Evolutionary conservation across 2,888 invertebrate species (phyloP), one percentile per base, ranked within the genome.

Genomic region (Hirtodrosophila alboralis): DNA sequence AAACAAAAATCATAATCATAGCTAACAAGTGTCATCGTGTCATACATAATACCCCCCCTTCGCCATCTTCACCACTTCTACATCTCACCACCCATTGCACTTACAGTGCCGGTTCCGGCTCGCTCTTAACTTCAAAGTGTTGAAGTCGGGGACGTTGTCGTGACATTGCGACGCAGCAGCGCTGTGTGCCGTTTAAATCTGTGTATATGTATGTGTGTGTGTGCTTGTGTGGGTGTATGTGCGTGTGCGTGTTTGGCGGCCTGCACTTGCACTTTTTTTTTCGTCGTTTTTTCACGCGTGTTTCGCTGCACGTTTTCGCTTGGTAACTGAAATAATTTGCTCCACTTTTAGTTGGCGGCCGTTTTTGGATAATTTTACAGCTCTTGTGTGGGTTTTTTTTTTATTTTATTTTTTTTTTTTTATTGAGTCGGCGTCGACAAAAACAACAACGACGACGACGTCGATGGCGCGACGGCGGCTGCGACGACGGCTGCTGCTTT

Each of bases 71-170:
- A n/a, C n/a, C n/a, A n/a, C n/a, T n/a, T n/a, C n/a, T n/a, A n/a
- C n/a, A n/a, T n/a, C n/a, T n/a, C n/a, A 53, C 41, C 58, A n/a
- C n/a, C 64, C 28, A 37, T 37, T 68, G 57, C 53, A 77, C 84
- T 78, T 80, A 78, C 85, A 78, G 60, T 47, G 78, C 54, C 54
- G 56, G 74, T 64, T 78, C 78, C 66, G 78, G 63, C 10, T 80
- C 70, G 41, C 48, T 62, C 48, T 28, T 13, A 37, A 84, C 65
- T 51, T 53, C 71, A 38, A 84, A 65, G 60, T 59, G 67, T 45
- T 40, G 36, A 36, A 53, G 72, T 40, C 75, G 75, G 41, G 68
- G 79, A 56, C 86, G 79, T 61, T 43, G 60, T 79, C 67, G 65
- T 62, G 79, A 79, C 79, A 78, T 78, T 68, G 64, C 49, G 57